phyloP scores from a whole-genome alignment of 2,113 vertebrate genomes.

The Gambusia holbrooki region DNA sequence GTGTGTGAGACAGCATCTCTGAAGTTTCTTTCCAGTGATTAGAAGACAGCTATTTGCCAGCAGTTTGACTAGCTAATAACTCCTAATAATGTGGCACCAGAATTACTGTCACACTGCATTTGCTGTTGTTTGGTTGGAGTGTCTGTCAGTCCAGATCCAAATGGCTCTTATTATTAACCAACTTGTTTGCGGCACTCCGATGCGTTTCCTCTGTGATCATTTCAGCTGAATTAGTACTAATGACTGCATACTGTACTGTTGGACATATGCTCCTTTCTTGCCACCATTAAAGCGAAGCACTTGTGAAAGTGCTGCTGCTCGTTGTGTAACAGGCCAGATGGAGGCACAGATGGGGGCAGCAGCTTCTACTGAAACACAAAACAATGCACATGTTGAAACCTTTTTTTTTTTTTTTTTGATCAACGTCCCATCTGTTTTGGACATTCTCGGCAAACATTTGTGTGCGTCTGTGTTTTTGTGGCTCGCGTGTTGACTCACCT shows the following conservation, averaged over 20 bases:
- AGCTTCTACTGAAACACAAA: slow-evolving; percentile 26
- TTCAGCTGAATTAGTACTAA: slow-evolving; percentile 48
- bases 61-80: slow-evolving; percentile 10
- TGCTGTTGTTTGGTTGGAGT: neutral
- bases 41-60: slow-evolving; percentile 4
- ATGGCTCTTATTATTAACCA: neutral
- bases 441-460: slow-evolving; percentile 42
- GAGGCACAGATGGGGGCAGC: slow-evolving; percentile 18
- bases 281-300: slow-evolving; percentile 39
- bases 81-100: neutral
- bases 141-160: neutral
- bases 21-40: slow-evolving; percentile 33
- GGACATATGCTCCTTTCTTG: slow-evolving; percentile 7
- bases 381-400: slow-evolving; percentile 51
- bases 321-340: slow-evolving; percentile 29
- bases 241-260: slow-evolving; percentile 32
- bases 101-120: slow-evolving; percentile 21
- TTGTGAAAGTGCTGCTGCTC: slow-evolving; percentile 31
- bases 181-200: neutral
- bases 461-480: slow-evolving; percentile 35
- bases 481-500: slow-evolving; percentile 31
- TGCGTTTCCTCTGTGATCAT: slow-evolving; percentile 27
- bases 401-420: slow-evolving; percentile 29
- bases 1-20: slow-evolving; percentile 13
- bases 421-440: slow-evolving; percentile 61